phyloP scores from a whole-genome alignment of 2,797 vertebrate species.

The Margarornis squamiger region DNA sequence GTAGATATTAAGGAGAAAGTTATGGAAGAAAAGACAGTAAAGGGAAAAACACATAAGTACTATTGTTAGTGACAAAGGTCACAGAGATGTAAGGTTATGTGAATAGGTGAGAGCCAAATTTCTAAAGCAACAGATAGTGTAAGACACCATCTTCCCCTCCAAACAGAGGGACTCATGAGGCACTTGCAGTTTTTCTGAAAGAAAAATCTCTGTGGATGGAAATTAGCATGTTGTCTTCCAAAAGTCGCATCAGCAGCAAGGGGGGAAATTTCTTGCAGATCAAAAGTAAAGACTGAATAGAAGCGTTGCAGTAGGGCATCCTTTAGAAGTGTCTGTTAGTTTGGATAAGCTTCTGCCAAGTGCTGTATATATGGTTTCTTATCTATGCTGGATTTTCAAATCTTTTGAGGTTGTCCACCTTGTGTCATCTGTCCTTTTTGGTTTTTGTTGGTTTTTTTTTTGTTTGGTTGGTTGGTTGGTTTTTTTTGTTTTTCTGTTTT shows the following conservation, averaged over 20 bases:
- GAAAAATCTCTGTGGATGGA: not conserved
- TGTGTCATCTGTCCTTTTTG: not conserved
- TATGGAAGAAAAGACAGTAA: not conserved
- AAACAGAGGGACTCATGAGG: not conserved
- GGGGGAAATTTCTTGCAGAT: not conserved
- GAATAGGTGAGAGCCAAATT: not conserved
- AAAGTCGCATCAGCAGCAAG: not conserved
- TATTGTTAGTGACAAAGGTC: not conserved
- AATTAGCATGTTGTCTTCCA: not conserved
- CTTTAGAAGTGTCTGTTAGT: not conserved
- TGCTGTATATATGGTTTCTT: not conserved
- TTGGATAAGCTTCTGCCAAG: constrained; percentile 17
- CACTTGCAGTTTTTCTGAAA: not conserved
- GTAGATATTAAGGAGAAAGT: not conserved
- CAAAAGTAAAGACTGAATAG: not conserved
- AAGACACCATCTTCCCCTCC: not conserved
- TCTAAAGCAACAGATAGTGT: not conserved
- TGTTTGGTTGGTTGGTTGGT: too few species aligned
- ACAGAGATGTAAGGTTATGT: not conserved
- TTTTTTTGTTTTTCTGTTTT: too few species aligned
- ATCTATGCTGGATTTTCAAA: not conserved
- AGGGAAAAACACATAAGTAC: not conserved
- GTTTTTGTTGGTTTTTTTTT: too few species aligned
- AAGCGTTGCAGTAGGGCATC: not conserved
- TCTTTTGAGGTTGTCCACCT: not conserved